Evolutionary conservation across 2,888 invertebrate species (phyloP).

Genomic region (Cryptocheilus praepositus): DNA sequence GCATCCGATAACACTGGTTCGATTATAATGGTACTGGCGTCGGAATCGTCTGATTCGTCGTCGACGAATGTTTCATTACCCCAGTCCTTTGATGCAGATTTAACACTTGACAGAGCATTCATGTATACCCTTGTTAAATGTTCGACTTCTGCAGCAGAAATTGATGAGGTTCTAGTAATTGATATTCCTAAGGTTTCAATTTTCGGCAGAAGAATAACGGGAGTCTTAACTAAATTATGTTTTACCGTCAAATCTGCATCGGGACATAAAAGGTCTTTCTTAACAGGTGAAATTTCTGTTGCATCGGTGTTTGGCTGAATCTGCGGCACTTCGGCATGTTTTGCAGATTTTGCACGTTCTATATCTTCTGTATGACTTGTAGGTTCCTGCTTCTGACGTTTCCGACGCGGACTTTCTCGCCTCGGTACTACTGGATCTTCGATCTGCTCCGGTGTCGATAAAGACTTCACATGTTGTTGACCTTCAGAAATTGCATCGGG

Average conservation of each 20-base stretch:
- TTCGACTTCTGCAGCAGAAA: conserved; percentile 45
- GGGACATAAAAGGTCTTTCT: too few relatives aligned
- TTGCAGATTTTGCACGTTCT: neutral
- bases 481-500: too few relatives aligned
- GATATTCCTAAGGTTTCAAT: neutral
- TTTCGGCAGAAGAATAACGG: neutral
- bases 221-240: neutral
- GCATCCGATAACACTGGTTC: neutral
- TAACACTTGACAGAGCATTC: conserved; percentile 34
- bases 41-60: too few relatives aligned
- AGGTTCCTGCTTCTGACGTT: too few relatives aligned
- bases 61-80: neutral
- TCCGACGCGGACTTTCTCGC: too few relatives aligned
- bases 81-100: conserved; percentile 15
- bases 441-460: too few relatives aligned
- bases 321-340: neutral
- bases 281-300: too few relatives aligned
- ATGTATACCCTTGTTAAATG: conserved; percentile 33
- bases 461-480: too few relatives aligned
- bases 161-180: neutral
- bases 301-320: too few relatives aligned
- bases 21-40: neutral
- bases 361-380: neutral
- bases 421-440: too few relatives aligned
- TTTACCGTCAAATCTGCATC: neutral